Evolutionary conservation across 2,797 vertebrate species (phyloP).

Genomic region (Sarcoramphus papa): DNA sequence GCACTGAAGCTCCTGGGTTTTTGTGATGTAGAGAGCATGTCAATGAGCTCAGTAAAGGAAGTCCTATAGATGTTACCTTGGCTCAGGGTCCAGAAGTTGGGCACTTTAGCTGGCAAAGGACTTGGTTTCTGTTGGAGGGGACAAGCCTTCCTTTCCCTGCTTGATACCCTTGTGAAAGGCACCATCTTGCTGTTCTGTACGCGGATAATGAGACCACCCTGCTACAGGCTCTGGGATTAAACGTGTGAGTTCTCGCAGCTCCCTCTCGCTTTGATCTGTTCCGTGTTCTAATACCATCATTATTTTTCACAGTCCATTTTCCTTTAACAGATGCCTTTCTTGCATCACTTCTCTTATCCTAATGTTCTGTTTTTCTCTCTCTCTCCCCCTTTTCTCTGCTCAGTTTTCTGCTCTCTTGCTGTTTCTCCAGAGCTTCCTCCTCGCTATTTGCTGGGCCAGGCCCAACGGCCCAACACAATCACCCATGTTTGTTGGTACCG

Average conservation of each 20-base stretch:
- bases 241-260: neutral
- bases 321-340: slow-evolving; percentile 34
- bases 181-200: neutral
- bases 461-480: slow-evolving; percentile 90
- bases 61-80: accelerated
- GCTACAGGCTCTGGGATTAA: neutral
- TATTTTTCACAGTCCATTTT: slow-evolving; percentile 9
- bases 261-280: neutral
- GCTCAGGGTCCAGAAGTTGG: neutral
- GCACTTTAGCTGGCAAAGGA: neutral
- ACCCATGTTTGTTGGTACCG: slow-evolving; percentile 96
- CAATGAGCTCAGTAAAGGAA: neutral
- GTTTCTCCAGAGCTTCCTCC: slow-evolving; percentile 85
- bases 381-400: slow-evolving; percentile 56
- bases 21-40: accelerated
- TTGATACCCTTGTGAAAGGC: neutral
- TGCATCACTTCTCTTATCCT: slow-evolving; percentile 19
- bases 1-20: neutral
- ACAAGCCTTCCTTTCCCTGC: neutral
- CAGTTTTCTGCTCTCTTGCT: slow-evolving; percentile 83
- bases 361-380: slow-evolving; percentile 39
- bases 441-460: slow-evolving; percentile 86
- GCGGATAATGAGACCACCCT: neutral
- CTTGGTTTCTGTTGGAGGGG: neutral
- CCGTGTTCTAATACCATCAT: neutral